These are phyloP conservation scores for Ramphastos sulfuratus DNA, from an alignment of 2,113 vertebrate species.

Conservation along the genomic window DNA sequence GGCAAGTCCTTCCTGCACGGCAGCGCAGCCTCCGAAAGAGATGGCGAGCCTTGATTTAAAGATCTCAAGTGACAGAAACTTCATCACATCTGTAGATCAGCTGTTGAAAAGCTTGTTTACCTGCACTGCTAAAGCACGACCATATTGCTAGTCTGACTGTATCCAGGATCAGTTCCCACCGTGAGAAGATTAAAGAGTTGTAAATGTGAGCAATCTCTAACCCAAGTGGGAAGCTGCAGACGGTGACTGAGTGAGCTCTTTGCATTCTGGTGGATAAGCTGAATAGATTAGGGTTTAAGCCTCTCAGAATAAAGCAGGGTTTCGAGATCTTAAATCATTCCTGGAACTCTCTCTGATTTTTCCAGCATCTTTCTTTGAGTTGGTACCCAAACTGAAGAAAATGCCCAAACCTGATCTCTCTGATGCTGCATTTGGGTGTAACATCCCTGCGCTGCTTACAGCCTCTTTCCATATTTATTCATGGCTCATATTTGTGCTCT, in stretches of 20 bases:
- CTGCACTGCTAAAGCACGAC: neutral
- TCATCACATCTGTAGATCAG: conserved; percentile 1
- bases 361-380: neutral
- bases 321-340: conserved; percentile 14
- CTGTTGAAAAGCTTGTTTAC: conserved; percentile 23
- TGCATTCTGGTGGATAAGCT: conserved; percentile 11
- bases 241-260: neutral
- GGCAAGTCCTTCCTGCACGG: neutral
- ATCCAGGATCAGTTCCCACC: neutral
- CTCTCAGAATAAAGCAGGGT: neutral
- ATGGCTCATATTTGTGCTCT: neutral
- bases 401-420: neutral
- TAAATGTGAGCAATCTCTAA: conserved; percentile 52
- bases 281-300: conserved; percentile 33
- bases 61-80: neutral
- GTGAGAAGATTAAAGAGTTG: conserved; percentile 13
- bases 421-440: neutral
- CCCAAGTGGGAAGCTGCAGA: conserved; percentile 15
- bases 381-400: neutral
- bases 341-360: neutral
- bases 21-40: neutral
- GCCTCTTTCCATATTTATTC: neutral
- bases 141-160: conserved; percentile 21
- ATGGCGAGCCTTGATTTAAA: neutral
- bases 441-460: neutral